Base-by-base conservation (phyloP, 23 tunicate species). In the Phallusia fumigata region DNA sequence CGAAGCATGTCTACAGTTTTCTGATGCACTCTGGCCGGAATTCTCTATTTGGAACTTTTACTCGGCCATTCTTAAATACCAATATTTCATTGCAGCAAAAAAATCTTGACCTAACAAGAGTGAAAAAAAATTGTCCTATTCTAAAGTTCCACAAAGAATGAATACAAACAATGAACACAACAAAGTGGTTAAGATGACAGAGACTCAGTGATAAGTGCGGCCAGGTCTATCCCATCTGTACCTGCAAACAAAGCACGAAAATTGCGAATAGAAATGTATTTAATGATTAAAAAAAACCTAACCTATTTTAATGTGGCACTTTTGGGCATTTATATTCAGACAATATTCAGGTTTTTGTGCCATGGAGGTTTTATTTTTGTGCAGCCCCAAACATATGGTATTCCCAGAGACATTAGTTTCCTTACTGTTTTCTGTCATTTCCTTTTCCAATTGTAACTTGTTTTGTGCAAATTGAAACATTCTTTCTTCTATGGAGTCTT, bases 1-100 rank as follows among this genome's bases (percentile, higher is more conserved):
- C 30, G 85, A 73, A 76, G 92, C 99, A 18, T 82, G 35, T 84
- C 73, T 90, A 52, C 87, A 92, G 32, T 96, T 96, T 85, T 5
- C 87, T 3, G 85, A 91, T n/a, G 74, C 74, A 0, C 77, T 88
- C 19, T 96, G 99, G 99, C 99, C 99, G n/a, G 99, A 91, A 73
- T 88, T 96, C 36, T 83, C 97, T 19, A 78, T 91, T 69, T 91
- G 88, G 88, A 90, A 96, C 74, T 96, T 96, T 77, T 90, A 90
- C 72, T 73, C 76, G 35, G 78, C 93, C 0, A 82, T 96, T 84
- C 53, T 96, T 28, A 81, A 76, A 44, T 96, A 96, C 76, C 99
- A 96, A 75, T 78, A 79, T 5, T 58, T 58, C 69, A 58, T 58
- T 58, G 69, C 69, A 58, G 69, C 69, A 58, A 58, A 58, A 24